Conservation (phyloP, 2,797 vertebrate species). For the Melanotaenia pygmaea region DNA sequence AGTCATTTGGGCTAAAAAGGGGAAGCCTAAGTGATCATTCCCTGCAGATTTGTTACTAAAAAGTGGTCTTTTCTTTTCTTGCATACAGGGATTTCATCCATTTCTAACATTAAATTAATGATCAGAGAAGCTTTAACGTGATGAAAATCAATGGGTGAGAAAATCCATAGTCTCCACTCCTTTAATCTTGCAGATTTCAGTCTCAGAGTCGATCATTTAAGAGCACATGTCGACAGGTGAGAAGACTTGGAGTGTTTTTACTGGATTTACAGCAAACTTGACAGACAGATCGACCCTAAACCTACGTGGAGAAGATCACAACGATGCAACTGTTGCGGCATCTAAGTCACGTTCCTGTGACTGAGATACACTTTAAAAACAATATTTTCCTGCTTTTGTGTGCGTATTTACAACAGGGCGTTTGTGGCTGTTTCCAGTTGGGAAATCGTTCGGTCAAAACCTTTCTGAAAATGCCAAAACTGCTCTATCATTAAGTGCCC, state of each 20-base stretch:
- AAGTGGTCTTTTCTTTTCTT: neutral
- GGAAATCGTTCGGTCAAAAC: slow-evolving; percentile 13
- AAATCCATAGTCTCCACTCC: neutral
- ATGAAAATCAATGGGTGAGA: neutral
- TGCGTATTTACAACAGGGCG: slow-evolving; percentile 29
- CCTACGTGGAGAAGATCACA: neutral
- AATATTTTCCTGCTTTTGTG: slow-evolving; percentile 47
- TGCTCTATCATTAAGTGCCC: slow-evolving; percentile 66
- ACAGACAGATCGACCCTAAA: slow-evolving; percentile 2
- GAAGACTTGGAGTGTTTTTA: neutral
- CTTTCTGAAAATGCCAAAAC: slow-evolving; percentile 39
- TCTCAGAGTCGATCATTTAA: neutral
- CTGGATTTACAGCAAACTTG: neutral
- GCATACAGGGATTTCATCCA: neutral
- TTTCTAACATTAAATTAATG: neutral
- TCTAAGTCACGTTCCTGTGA: slow-evolving; percentile 17
- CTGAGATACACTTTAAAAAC: slow-evolving; percentile 44
- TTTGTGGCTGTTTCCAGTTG: slow-evolving; percentile 44
- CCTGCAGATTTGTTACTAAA: neutral
- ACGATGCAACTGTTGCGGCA: slow-evolving; percentile 4
- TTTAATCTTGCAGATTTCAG: neutral
- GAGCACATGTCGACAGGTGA: neutral
- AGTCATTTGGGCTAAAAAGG: too few species aligned
- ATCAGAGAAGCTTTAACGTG: neutral
- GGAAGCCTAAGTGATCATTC: too few species aligned